A percentile compares a stretch with the other conserved stretches of the same genome.
These are phyloP conservation scores for Abrostola tripartita DNA, from an alignment of 2,888 invertebrate species.

Conservation along the genomic window DNA sequence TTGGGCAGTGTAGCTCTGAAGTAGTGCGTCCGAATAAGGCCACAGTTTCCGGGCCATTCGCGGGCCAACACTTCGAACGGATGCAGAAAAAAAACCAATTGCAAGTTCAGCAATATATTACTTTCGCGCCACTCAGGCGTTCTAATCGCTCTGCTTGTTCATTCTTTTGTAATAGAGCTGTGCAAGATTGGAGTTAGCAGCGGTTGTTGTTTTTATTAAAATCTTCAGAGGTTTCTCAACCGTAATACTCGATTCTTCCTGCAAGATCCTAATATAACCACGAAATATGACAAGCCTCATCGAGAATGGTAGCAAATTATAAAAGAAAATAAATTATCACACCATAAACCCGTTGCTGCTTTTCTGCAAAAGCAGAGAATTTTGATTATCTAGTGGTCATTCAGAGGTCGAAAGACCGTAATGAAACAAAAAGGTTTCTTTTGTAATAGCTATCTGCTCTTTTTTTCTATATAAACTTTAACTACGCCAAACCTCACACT, in stretches of 20 bases:
- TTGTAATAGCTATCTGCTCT: too few species aligned
- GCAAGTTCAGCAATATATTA: constrained; percentile 70
- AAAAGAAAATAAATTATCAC: too few species aligned
- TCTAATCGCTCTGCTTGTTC: constrained; percentile 68
- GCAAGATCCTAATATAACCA: neutral
- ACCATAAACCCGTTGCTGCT: too few species aligned
- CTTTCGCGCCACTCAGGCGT: constrained; percentile 63
- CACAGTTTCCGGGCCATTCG: constrained; percentile 27
- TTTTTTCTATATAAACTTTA: too few species aligned
- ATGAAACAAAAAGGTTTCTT: too few species aligned
- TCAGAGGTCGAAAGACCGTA: too few species aligned
- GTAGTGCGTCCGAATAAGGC: neutral
- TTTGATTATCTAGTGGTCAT: neutral
- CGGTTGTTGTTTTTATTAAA: constrained; percentile 31
- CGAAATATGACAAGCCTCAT: too few species aligned
- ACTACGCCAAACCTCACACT: too few species aligned
- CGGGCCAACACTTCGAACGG: constrained; percentile 19
- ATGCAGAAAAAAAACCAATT: constrained; percentile 62
- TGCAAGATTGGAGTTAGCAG: constrained; percentile 42
- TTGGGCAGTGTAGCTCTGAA: neutral
- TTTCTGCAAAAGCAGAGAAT: too few species aligned
- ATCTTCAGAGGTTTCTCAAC: constrained; percentile 6
- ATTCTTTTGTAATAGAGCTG: constrained; percentile 57
- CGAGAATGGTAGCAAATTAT: too few species aligned
- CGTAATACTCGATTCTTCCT: neutral